Evolutionary conservation across 2,113 vertebrate species (phyloP), one percentile per base, ranked within the genome.

Genomic region (Pterocles orientalis): DNA sequence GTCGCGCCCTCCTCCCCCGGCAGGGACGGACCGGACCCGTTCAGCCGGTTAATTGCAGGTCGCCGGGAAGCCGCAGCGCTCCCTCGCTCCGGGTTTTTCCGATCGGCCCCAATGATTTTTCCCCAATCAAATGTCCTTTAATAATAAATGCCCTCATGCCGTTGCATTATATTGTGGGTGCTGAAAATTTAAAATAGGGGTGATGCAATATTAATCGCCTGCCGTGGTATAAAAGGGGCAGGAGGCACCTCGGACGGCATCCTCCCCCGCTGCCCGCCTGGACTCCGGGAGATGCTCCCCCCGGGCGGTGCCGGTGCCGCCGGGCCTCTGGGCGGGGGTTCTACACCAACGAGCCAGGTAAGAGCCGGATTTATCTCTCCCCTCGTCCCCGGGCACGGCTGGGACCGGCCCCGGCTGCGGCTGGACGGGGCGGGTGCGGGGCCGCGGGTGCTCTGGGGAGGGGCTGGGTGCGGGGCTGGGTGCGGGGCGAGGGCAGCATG

Each of bases 111-210:
- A 69, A 71, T 26, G 71, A 90, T 95, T 96, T 96, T 92, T 88
- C 96, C 96, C 94, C 98, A 97, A 97, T 98, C 98, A 98, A 97
- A 95, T 89, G 92, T 36, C 96, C 94, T 98, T 99, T 97, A 99
- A 99, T 98, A 98, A 99, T 99, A 97, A 98, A 99, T 98, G 98
- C 53, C 98, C 95, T 97, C 95, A 69, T 98, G 98, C 98, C 98
- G 96, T 98, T 98, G 95, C 97, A 97, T 98, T 98, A 96, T 98
- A 98, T 97, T 97, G 97, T 94, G 98, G 97, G 98, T 96, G 98
- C 98, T 98, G 98, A 98, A 98, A 98, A 98, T 98, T 98, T 99
- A 98, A 98, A 99, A 98, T 98, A 98, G 97, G 97, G 94, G 97
- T 96, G 93, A 98, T 98, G 98, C 98, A 98, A 98, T 98, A 98